These are phyloP conservation scores for Exephanes ischioxanthus DNA, from an alignment of 2,888 invertebrate genomes.

Conservation along the genomic window DNA sequence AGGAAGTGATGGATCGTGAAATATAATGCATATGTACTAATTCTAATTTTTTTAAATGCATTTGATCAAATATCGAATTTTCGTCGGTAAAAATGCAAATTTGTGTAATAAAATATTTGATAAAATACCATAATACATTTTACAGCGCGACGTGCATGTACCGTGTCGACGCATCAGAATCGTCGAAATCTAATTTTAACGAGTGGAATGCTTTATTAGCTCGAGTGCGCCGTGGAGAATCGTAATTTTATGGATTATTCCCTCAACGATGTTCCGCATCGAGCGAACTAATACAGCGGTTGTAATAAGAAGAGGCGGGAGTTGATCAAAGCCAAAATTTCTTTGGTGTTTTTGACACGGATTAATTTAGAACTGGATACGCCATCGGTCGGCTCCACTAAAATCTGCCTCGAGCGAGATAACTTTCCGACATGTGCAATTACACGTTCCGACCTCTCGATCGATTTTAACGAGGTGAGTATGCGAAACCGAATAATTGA, in stretches of 20 bases:
- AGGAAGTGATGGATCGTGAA: not conserved
- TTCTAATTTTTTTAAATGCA: too few species aligned
- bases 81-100: too few species aligned
- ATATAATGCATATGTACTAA: not conserved
- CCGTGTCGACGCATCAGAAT: not conserved
- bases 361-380: conserved; percentile 33
- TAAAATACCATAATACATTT: not conserved
- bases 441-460: conserved; percentile 34
- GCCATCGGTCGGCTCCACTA: conserved; percentile 24
- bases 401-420: conserved; percentile 20
- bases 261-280: not conserved
- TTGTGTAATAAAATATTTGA: not conserved
- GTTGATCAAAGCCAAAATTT: conserved; percentile 25
- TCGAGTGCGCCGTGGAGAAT: not conserved
- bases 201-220: not conserved
- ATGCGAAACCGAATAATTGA: conserved; percentile 11
- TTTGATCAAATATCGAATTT: too few species aligned
- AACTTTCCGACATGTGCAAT: conserved; percentile 44
- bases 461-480: conserved; percentile 21
- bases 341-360: conserved; percentile 28
- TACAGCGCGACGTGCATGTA: not conserved
- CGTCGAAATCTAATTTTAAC: conserved; percentile 7
- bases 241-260: conserved; percentile 15
- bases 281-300: not conserved
- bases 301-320: conserved; percentile 5